Evolutionary conservation across 1,140 invertebrate genomes (phyloP).

Genomic region (Trichomalopsis sarcophagae): DNA sequence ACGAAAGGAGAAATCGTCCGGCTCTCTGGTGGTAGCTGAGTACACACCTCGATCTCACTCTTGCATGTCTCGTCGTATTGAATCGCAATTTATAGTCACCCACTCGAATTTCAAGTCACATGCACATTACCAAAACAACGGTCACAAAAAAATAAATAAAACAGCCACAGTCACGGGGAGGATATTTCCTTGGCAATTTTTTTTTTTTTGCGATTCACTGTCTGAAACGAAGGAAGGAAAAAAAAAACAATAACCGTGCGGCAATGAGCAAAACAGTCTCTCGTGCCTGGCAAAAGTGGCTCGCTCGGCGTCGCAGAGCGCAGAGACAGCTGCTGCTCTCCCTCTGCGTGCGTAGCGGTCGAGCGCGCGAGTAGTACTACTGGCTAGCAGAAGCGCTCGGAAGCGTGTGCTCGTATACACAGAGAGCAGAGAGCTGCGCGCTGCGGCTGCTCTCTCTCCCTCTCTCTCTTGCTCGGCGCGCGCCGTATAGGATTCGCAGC

Average conservation of each 20-base stretch:
- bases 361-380: constrained; percentile 12
- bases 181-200: too few species aligned
- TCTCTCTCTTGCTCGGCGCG: neutral
- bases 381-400: neutral
- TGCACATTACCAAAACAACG: neutral
- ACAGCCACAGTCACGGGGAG: neutral
- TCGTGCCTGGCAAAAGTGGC: neutral
- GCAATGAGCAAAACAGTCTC: neutral
- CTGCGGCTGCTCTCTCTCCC: constrained; percentile 25
- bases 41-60: constrained; percentile 15
- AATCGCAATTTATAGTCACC: neutral
- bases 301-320: neutral
- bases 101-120: neutral
- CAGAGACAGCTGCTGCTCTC: neutral
- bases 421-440: constrained; percentile 29
- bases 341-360: neutral
- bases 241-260: too few species aligned
- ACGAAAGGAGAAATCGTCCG: constrained; percentile 41
- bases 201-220: too few species aligned
- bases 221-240: too few species aligned
- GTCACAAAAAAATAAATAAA: neutral
- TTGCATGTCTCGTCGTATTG: neutral
- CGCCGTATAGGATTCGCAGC: constrained; percentile 47
- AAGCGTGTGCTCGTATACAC: constrained; percentile 1
- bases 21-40: neutral